A percentile compares a stretch with the other conserved stretches of the same genome.
These are phyloP conservation scores for Hippopotamyrus pictus DNA, from an alignment of 2,797 vertebrate species.

Conservation along the genomic window DNA sequence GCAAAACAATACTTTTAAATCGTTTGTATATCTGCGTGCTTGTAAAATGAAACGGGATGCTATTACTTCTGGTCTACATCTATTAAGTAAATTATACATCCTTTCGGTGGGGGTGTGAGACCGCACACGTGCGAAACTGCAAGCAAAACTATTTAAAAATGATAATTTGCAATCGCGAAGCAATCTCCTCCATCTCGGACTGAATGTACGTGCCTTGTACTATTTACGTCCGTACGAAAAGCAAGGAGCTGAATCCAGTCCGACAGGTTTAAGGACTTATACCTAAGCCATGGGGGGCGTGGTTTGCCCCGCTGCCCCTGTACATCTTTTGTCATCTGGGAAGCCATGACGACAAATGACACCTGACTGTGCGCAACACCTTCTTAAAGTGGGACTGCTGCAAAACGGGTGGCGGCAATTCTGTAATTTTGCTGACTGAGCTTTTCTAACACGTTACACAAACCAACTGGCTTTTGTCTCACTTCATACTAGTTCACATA, in stretches of 20 bases:
- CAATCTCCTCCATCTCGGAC: neutral
- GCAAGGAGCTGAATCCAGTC: conserved; percentile 7
- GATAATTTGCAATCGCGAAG: neutral
- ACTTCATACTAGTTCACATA: neutral
- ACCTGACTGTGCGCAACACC: neutral
- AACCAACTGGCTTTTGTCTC: neutral
- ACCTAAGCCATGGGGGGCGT: neutral
- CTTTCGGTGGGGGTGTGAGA: neutral
- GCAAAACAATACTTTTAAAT: neutral
- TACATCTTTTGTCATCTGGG: neutral
- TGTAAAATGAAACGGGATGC: neutral
- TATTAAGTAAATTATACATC: neutral
- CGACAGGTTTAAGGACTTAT: conserved; percentile 8
- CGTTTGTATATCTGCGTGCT: neutral
- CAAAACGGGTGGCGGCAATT: neutral
- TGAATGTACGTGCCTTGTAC: neutral
- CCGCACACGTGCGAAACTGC: neutral
- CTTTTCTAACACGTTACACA: neutral
- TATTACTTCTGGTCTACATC: neutral
- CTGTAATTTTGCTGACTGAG: neutral
- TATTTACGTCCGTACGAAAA: neutral
- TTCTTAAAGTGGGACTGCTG: neutral
- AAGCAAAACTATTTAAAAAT: neutral
- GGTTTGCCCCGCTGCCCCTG: neutral
- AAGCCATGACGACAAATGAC: neutral